Percentiles rank a stretch among this genome's conserved stretches.
phyloP scores from a whole-genome alignment of 2,113 vertebrate genomes.

The Nipponia nippon region DNA sequence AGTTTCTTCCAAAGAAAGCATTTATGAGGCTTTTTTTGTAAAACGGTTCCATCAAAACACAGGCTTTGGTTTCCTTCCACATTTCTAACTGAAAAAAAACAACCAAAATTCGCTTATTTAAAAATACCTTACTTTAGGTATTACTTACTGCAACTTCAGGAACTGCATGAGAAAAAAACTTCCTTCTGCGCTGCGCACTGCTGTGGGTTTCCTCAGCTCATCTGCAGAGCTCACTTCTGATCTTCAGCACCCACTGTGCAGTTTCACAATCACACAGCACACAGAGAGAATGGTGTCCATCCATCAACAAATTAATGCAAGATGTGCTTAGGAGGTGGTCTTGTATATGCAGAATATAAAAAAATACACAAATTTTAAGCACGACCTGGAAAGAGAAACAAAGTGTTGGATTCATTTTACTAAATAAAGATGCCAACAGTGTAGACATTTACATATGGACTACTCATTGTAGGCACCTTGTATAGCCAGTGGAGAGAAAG shows the following conservation, averaged over 20 bases:
- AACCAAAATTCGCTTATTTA: not conserved
- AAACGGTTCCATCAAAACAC: not conserved
- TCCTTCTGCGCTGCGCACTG: not conserved
- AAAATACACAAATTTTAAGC: not conserved
- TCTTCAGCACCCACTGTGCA: slow-evolving; percentile 35
- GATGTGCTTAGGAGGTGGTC: slow-evolving; percentile 3
- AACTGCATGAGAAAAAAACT: not conserved
- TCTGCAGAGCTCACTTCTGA: slow-evolving; percentile 24
- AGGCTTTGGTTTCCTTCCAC: not conserved
- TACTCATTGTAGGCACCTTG: not conserved
- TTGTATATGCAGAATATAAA: not conserved
- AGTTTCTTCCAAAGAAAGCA: not conserved
- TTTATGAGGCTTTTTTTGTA: not conserved
- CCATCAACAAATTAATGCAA: slow-evolving; percentile 35
- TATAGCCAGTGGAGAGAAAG: not conserved
- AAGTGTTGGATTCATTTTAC: not conserved
- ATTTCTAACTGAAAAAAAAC: not conserved
- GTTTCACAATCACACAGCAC: slow-evolving; percentile 49
- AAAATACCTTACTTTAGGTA: not conserved
- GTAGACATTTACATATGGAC: not conserved
- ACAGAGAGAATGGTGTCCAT: slow-evolving; percentile 30
- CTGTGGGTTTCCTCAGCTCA: slow-evolving; percentile 1
- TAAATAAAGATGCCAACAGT: not conserved
- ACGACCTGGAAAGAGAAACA: not conserved
- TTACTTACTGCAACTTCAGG: not conserved